Evolutionary conservation across 2,888 invertebrate genomes (phyloP).

Genomic region (Rhabditoides inermis): DNA sequence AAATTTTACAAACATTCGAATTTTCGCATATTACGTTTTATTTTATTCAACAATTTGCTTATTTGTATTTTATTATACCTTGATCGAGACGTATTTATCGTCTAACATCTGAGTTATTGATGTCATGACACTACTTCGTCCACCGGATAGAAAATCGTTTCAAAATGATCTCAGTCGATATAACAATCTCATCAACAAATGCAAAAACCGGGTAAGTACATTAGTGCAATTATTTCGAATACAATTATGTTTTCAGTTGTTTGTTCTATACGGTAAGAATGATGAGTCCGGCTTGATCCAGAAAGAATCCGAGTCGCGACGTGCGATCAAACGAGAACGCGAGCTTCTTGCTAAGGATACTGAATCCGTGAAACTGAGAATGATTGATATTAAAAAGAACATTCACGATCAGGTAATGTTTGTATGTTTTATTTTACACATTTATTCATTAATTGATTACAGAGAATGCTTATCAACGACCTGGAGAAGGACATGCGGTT

Average conservation of each 20-base stretch:
- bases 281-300: slow-evolving; percentile 4
- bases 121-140: neutral
- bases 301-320: neutral
- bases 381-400: too few species aligned
- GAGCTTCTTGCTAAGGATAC: slow-evolving; percentile 7
- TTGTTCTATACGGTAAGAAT: slow-evolving; percentile 4
- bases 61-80: slow-evolving; percentile 2
- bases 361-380: slow-evolving; percentile 1
- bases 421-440: too few species aligned
- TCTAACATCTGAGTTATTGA: too few species aligned
- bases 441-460: too few species aligned
- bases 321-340: slow-evolving; percentile 3
- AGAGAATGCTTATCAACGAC: slow-evolving; percentile 18
- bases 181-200: slow-evolving; percentile 14
- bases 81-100: too few species aligned
- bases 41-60: neutral
- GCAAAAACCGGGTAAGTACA: slow-evolving; percentile 17
- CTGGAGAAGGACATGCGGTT: slow-evolving; percentile 23
- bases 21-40: neutral
- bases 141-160: slow-evolving; percentile 22
- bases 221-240: too few species aligned
- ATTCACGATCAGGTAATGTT: too few species aligned
- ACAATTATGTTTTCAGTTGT: neutral
- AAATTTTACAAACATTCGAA: neutral
- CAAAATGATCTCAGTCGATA: slow-evolving; percentile 19